Conservation (phyloP, 2,888 invertebrate genomes). For the Ormia ochracea region DNA sequence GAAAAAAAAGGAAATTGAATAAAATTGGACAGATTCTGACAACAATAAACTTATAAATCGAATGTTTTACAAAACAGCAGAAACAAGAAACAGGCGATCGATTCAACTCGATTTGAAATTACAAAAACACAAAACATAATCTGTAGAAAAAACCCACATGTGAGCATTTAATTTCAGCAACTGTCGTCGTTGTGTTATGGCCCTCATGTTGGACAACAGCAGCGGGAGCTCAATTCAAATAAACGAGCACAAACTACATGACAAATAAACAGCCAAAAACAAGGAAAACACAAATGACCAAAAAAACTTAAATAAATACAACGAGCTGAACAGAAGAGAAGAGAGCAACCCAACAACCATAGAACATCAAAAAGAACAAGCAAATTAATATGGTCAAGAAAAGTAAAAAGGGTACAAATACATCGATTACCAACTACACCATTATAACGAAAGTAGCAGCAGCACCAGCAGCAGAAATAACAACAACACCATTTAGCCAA, state of each 20-base stretch:
- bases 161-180: constrained; percentile 75
- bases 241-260: constrained; percentile 58
- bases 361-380: constrained; percentile 62
- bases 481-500: constrained; percentile 58
- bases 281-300: constrained; percentile 10
- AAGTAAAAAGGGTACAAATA: constrained; percentile 50
- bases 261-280: constrained; percentile 54
- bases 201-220: constrained; percentile 66
- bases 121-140: neutral
- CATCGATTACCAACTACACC: constrained; percentile 48
- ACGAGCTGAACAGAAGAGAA: constrained; percentile 26
- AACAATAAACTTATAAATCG: constrained; percentile 56
- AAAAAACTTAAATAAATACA: neutral
- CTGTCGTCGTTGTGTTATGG: constrained; percentile 66
- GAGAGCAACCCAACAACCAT: constrained; percentile 51
- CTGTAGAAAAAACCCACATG: constrained; percentile 71
- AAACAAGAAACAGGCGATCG: constrained; percentile 37
- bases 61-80: constrained; percentile 51
- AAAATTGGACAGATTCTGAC: constrained; percentile 28
- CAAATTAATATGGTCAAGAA: constrained; percentile 61
- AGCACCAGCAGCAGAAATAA: constrained; percentile 4
- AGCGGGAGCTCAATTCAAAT: constrained; percentile 71
- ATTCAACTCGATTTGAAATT: constrained; percentile 26
- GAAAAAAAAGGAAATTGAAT: constrained; percentile 4
- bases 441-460: constrained; percentile 15